These are phyloP conservation scores for Myopa testacea DNA, from an alignment of 2,888 invertebrate genomes.

Conservation along the genomic window DNA sequence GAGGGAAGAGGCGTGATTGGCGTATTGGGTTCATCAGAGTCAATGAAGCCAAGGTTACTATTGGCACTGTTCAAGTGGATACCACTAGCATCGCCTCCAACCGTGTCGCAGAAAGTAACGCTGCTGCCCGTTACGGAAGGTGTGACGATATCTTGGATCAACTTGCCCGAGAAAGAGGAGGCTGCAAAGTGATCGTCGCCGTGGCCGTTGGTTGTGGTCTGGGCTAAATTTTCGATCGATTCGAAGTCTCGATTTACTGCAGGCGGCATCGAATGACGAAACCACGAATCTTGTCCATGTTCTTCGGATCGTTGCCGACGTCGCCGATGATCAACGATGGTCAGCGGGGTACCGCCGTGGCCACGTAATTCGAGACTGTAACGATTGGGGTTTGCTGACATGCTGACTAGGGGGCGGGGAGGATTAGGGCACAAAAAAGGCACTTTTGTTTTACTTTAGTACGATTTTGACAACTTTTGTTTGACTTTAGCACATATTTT, in stretches of 20 bases:
- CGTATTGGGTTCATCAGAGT: constrained; percentile 60
- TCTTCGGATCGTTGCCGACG: constrained; percentile 54
- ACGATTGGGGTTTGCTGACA: constrained; percentile 54
- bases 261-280: constrained; percentile 64
- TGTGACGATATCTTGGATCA: constrained; percentile 28
- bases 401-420: constrained; percentile 32
- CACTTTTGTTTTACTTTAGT: constrained; percentile 9
- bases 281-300: constrained; percentile 62
- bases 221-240: constrained; percentile 60
- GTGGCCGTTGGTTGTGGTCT: constrained; percentile 50
- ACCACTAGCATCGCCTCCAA: constrained; percentile 42
- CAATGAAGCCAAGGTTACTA: constrained; percentile 61
- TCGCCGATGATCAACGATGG: constrained; percentile 45
- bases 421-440: constrained; percentile 12
- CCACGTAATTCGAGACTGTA: constrained; percentile 58
- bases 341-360: constrained; percentile 45
- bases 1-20: constrained; percentile 53
- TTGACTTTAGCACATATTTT: too few species aligned
- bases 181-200: constrained; percentile 54
- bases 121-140: constrained; percentile 46
- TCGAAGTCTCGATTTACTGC: constrained; percentile 63
- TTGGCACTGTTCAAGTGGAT: constrained; percentile 62
- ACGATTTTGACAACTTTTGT: too few species aligned
- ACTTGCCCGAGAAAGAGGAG: constrained; percentile 52
- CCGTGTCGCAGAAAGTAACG: constrained; percentile 39